Conservation (phyloP, 2,888 invertebrate species). For the Sesia bembeciformis region DNA sequence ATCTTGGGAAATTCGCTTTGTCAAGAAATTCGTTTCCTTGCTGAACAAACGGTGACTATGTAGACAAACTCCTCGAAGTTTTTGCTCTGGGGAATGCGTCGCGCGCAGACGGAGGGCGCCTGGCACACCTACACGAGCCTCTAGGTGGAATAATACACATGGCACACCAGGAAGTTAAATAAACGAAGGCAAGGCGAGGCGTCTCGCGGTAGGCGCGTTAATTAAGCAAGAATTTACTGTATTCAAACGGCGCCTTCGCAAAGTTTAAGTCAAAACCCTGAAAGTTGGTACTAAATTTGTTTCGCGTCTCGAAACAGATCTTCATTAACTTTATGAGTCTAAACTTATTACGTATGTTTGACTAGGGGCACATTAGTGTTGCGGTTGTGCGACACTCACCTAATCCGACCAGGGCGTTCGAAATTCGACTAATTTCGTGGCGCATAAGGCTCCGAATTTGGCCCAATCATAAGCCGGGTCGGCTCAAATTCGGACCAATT, state of each 20-base stretch:
- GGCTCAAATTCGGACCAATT: slow-evolving; percentile 70
- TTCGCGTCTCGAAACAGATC: slow-evolving; percentile 46
- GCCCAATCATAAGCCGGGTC: slow-evolving; percentile 67
- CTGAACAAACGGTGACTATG: slow-evolving; percentile 43
- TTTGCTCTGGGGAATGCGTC: slow-evolving; percentile 18
- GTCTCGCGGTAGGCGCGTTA: slow-evolving; percentile 37
- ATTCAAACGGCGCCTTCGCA: slow-evolving; percentile 44
- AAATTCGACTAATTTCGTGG: slow-evolving; percentile 60
- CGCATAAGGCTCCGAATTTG: slow-evolving; percentile 51
- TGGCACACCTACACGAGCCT: slow-evolving; percentile 13
- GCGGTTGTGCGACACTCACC: slow-evolving; percentile 35
- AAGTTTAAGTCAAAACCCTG: slow-evolving; percentile 50
- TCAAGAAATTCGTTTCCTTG: slow-evolving; percentile 44
- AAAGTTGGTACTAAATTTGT: slow-evolving; percentile 58
- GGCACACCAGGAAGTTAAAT: slow-evolving; percentile 28
- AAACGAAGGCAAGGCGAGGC: slow-evolving; percentile 14
- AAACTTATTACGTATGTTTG: slow-evolving; percentile 61
- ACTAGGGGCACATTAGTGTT: slow-evolving; percentile 51
- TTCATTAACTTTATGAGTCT: slow-evolving; percentile 55
- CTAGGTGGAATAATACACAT: slow-evolving; percentile 29
- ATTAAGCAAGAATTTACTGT: slow-evolving; percentile 62
- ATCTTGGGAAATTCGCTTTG: slow-evolving; percentile 65
- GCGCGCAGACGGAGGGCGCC: slow-evolving; percentile 5
- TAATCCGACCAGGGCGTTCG: slow-evolving; percentile 51
- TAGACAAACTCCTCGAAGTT: slow-evolving; percentile 32